Base-by-base conservation (phyloP, 2,888 invertebrate genomes). In the Agrenia bidenticulata region DNA sequence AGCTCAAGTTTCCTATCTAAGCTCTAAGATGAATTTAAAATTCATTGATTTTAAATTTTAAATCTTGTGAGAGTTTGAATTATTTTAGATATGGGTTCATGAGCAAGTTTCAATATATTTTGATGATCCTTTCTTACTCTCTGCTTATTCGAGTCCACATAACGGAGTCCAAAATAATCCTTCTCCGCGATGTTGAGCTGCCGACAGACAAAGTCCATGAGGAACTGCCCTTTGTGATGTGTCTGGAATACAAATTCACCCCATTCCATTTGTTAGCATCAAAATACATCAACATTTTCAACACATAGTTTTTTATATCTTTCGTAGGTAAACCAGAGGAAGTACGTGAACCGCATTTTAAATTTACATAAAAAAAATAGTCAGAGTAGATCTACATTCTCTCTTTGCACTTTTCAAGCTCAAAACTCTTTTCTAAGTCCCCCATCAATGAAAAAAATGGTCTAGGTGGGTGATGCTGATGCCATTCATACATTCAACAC, bases 111-210 rank as follows among this genome's bases (percentile, higher is more conserved):
- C 7, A 49, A 15, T 19, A 49, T 7, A 49, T 7, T 11, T 19
- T 15, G 17, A 7, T 49, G 7, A 49, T 49, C 9, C 17, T 49
- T 49, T 79, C 86, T 85, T 83, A 94, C 94, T 84, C 94, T 86
- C 81, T 94, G 93, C 76, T 91, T 90, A 77, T 88, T 86, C 66
- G 86, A 84, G 81, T 95, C 95, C 74, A 94, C 93, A 86, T 90
- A 95, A 71, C 94, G 87, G 72, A 95, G 85, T 13, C 95, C 95
- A 81, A 96, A 93, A 81, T 94, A 95, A 82, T 96, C 95, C 78
- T 90, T 92, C 82, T 95, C 95, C 70, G 90, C 85, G 73, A 96
- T 87, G 82, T 92, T 92, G 77, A 95, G 83, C 80, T 92, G 90
- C 79, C 90, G 89, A 81, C 94, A 95, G 73, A 94, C 89, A 83